Conservation (phyloP, 2,888 invertebrate genomes). For the Hydraecia micacea region DNA sequence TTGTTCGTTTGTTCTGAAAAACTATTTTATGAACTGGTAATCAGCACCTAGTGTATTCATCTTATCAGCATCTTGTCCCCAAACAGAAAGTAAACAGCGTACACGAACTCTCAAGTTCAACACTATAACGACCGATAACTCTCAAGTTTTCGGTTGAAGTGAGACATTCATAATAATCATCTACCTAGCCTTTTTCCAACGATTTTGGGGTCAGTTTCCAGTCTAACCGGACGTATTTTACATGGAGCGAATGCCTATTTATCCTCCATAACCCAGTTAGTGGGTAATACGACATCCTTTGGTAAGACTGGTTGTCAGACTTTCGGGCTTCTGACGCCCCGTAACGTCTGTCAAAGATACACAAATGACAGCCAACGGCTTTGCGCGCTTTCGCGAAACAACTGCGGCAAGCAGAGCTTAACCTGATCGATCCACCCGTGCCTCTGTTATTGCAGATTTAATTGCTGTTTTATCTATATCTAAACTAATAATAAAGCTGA, state of each 20-base stretch:
- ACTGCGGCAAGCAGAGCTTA: background rate
- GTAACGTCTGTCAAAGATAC: background rate
- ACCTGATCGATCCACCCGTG: background rate
- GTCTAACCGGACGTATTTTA: background rate
- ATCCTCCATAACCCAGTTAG: background rate
- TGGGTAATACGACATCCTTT: background rate
- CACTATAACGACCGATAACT: background rate
- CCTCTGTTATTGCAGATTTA: background rate
- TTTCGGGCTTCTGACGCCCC: background rate
- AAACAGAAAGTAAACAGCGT: constrained; percentile 1
- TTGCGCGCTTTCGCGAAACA: background rate
- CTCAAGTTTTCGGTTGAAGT: background rate
- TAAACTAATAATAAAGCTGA: background rate
- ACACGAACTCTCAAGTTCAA: background rate
- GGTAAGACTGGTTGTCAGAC: background rate
- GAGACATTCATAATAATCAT: background rate
- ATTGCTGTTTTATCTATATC: background rate
- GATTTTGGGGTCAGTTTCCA: background rate
- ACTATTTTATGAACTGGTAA: background rate
- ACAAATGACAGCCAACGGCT: background rate
- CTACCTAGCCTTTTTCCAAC: background rate
- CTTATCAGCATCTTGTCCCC: background rate
- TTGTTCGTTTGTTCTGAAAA: background rate
- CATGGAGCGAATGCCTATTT: background rate
- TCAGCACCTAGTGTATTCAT: background rate